Evolutionary conservation across 2,888 invertebrate species (phyloP), one percentile per base, ranked within the genome.

Genomic region (Caenorhabditis sp.): DNA sequence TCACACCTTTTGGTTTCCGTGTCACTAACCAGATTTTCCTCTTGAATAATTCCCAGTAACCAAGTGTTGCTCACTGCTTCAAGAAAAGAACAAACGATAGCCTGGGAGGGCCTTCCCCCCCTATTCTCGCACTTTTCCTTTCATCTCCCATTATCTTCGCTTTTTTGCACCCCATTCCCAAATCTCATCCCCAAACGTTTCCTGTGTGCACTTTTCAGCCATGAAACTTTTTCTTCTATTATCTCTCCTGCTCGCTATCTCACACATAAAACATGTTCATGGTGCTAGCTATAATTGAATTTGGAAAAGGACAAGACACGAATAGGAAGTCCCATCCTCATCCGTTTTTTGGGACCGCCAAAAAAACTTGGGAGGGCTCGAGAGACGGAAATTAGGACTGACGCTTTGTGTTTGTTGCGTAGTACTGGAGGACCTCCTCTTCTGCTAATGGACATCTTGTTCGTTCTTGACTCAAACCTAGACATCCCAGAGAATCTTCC

Each of bases 11-110:
- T 49, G 35, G 68, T 59, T 77, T 77, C 77, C 77, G 61, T 77
- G 69, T 70, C 77, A 77, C 77, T 70, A 77, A 77, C 77, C 77
- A 70, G 56, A 70, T 70, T 77, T 77, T 77, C 77, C 51, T 31
- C 77, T 38, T 77, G 77, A 77, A 77, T 77, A 77, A 77, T 77
- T 77, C 70, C 14, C 31, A 63, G 70, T 59, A 51, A 38, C 58
- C 56, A 70, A 77, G 54, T 14, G 59, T 24, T 64, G 41, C 19
- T 31, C 54, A 54, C 54, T 7, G 19, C 47, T 47, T 22, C 22
- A 28, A 54, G 56, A 75, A 77, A 70, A 77, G 63, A 69, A 77
- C 70, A 77, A 69, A 76, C 76, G 69, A 76, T 69, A 49, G 75
- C n/a, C 19, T 47, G 10, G 19, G 19, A 47, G 19, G 19, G 47